phyloP scores from a whole-genome alignment of 2,797 vertebrate genomes.

The Antrozous pallidus region DNA sequence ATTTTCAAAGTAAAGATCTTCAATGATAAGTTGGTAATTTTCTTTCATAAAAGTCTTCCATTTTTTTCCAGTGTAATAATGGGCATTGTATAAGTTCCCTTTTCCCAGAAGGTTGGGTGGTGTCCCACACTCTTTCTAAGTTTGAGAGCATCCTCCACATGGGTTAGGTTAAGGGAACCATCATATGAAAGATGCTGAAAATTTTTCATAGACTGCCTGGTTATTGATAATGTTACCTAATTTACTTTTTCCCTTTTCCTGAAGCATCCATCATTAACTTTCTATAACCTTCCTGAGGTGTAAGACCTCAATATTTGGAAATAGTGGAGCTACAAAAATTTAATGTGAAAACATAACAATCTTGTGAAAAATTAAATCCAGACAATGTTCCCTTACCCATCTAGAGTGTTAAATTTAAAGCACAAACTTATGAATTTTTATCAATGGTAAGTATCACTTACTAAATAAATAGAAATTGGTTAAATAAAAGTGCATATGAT shows the following conservation, averaged over 20 bases:
- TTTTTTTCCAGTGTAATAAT: background rate
- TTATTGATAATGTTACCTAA: background rate
- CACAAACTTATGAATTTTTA: background rate
- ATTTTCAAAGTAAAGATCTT: background rate
- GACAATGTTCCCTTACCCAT: background rate
- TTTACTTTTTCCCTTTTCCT: background rate
- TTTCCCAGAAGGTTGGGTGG: background rate
- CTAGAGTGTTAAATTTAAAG: background rate
- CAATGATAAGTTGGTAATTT: background rate
- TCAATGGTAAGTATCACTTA: background rate
- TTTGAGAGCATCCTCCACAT: background rate
- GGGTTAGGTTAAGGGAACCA: background rate
- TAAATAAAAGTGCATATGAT: background rate
- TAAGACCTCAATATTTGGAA: background rate
- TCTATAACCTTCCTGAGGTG: background rate
- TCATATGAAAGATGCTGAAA: background rate
- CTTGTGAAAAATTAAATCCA: slow-evolving; percentile 5
- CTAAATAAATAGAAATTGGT: background rate
- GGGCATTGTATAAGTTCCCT: background rate
- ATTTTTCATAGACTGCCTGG: background rate
- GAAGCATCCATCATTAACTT: background rate
- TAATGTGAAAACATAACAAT: background rate
- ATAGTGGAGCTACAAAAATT: background rate
- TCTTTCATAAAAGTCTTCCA: background rate
- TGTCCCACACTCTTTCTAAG: background rate